Evolutionary conservation across 2,797 vertebrate species (phyloP).

Genomic region (Staurois parvus): DNA sequence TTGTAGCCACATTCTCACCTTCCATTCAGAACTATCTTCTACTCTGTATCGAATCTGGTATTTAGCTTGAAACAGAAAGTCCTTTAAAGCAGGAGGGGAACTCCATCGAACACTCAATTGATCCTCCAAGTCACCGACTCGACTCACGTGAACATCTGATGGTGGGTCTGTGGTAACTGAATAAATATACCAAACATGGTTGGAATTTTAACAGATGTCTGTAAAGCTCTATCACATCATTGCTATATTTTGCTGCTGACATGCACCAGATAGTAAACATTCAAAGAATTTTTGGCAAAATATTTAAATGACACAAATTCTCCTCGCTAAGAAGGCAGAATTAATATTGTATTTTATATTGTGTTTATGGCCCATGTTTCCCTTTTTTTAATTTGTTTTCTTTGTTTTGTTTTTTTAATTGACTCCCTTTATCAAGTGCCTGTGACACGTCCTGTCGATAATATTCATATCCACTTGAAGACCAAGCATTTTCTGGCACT

Average conservation of each 20-base stretch:
- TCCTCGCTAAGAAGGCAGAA: too few relatives aligned
- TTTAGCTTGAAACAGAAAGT: conserved; percentile 89
- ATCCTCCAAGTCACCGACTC: conserved; percentile 90
- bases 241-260: background rate
- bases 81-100: conserved; percentile 88
- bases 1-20: conserved; percentile 75
- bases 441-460: too few relatives aligned
- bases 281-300: background rate
- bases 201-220: background rate
- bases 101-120: conserved; percentile 93
- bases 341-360: too few relatives aligned
- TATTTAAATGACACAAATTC: too few relatives aligned
- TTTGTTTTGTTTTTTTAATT: too few relatives aligned
- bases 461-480: too few relatives aligned
- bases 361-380: too few relatives aligned
- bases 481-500: too few relatives aligned
- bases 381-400: too few relatives aligned
- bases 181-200: conserved; percentile 2
- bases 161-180: conserved; percentile 94
- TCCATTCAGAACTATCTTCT: conserved; percentile 92
- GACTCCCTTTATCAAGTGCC: too few relatives aligned
- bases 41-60: conserved; percentile 96
- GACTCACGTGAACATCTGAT: conserved; percentile 86
- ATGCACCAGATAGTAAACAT: background rate
- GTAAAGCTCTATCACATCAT: background rate